phyloP scores from a whole-genome alignment of 2,113 vertebrate species.

The Gavia stellata region DNA sequence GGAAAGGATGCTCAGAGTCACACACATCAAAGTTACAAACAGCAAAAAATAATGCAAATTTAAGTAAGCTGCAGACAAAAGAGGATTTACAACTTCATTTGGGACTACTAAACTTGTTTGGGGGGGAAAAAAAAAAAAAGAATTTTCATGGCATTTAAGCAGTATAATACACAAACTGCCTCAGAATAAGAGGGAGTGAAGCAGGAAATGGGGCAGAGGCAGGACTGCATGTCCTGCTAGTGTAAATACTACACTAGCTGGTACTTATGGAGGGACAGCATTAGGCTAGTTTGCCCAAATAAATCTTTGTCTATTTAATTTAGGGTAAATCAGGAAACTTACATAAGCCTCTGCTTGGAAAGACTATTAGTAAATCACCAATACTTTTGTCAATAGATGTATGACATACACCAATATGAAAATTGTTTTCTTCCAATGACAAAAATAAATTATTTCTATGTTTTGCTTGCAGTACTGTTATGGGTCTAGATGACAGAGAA shows the following conservation, averaged over 20 bases:
- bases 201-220: neutral
- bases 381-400: neutral
- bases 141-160: neutral
- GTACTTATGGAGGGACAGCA: rapidly evolving
- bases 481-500: neutral
- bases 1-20: neutral
- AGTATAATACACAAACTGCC: neutral
- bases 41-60: neutral
- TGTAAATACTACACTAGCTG: neutral
- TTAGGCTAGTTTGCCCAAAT: neutral
- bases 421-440: neutral
- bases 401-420: neutral
- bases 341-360: neutral
- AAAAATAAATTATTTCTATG: neutral
- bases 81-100: neutral
- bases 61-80: neutral
- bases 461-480: neutral
- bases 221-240: rapidly evolving
- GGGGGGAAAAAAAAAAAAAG: neutral
- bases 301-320: neutral
- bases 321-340: neutral
- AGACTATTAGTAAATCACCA: neutral
- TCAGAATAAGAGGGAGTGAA: neutral
- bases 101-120: neutral
- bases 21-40: neutral